Evolutionary conservation across 2,888 invertebrate genomes (phyloP).

Genomic region (Nebria salina): DNA sequence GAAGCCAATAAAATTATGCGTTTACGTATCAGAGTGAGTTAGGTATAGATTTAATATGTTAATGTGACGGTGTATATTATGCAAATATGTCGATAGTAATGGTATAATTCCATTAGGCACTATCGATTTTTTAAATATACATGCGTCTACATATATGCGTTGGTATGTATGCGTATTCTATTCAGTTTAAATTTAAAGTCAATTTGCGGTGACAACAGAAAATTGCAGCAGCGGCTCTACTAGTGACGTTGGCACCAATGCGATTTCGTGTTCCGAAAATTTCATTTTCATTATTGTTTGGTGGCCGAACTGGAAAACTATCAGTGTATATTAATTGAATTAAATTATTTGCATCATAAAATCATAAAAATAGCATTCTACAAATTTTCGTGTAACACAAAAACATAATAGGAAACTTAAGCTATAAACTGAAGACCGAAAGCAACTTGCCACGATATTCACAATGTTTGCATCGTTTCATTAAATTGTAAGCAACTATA

Average conservation of each 20-base stretch:
- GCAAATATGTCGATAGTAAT: neutral
- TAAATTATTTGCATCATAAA: neutral
- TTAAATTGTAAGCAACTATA: too few species aligned
- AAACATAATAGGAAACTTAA: neutral
- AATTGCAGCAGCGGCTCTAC: neutral
- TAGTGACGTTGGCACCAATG: neutral
- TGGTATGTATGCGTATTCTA: neutral
- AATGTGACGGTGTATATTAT: neutral
- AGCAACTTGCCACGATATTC: too few species aligned
- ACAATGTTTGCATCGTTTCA: too few species aligned
- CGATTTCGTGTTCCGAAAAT: neutral
- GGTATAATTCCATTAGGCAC: neutral
- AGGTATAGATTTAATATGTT: neutral
- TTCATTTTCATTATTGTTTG: neutral
- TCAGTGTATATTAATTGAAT: neutral
- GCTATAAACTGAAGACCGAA: too few species aligned
- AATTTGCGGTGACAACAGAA: conserved; percentile 19
- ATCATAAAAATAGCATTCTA: neutral
- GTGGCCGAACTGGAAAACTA: neutral
- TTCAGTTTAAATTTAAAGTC: conserved; percentile 12
- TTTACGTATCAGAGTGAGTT: neutral
- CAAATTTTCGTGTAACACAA: neutral
- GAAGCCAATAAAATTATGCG: too few species aligned
- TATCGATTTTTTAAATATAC: neutral
- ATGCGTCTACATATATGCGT: neutral